These are phyloP conservation scores for Myotis yumanensis DNA, from an alignment of 2,113 vertebrate genomes.

Conservation along the genomic window DNA sequence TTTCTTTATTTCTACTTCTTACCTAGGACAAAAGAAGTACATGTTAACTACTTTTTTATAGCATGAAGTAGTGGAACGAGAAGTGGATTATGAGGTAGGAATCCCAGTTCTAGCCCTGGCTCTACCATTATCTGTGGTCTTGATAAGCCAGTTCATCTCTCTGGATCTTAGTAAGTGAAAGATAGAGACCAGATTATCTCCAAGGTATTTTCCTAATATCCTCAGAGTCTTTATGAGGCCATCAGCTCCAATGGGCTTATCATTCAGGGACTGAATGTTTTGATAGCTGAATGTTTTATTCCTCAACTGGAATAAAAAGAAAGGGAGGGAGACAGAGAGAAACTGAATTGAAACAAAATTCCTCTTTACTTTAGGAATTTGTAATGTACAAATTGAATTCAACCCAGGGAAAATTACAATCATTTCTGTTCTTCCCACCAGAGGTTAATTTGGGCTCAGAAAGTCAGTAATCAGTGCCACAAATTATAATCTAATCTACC, in stretches of 20 bases:
- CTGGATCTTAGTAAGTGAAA: background rate
- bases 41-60: background rate
- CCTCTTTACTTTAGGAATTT: background rate
- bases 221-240: background rate
- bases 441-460: background rate
- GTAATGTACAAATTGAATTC: background rate
- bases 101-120: background rate
- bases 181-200: background rate
- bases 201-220: background rate
- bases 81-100: background rate
- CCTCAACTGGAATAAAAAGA: background rate
- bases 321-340: background rate
- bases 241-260: background rate
- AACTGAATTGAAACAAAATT: background rate
- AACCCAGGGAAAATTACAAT: background rate
- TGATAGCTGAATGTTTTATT: background rate
- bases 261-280: background rate
- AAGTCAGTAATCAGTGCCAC: background rate
- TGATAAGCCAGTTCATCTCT: background rate
- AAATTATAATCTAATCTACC: background rate
- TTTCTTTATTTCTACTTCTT: background rate
- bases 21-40: background rate
- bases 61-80: background rate
- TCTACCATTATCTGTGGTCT: background rate
- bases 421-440: constrained; percentile 4